Evolutionary conservation across 37 sponge, comb jelly and placozoan species (phyloP).

Genomic region (Aphrocallistes beatrix): DNA sequence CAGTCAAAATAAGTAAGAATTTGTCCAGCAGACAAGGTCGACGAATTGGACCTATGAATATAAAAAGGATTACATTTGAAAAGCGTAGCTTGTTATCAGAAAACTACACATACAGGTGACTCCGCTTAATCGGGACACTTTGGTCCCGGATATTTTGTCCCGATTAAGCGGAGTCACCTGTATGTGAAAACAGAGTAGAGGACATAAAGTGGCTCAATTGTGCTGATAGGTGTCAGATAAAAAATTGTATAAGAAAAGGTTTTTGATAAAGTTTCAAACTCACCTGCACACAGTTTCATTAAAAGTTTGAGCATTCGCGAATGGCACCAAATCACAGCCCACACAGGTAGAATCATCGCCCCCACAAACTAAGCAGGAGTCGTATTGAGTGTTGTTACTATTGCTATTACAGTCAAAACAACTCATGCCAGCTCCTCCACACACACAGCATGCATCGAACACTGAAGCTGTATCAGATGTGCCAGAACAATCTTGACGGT

Average conservation of each 20-base stretch:
- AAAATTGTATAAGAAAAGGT: neutral
- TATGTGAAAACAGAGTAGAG: no score
- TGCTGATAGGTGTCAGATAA: neutral
- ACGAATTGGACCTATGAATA: neutral
- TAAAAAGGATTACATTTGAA: no score
- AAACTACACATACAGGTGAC: no score
- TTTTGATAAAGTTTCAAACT: neutral
- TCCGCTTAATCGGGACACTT: no score
- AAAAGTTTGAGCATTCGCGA: conserved; percentile 24
- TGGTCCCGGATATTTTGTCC: no score
- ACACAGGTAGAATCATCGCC: conserved; percentile 37
- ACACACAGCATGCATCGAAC: conserved; percentile 63
- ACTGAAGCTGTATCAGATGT: conserved; percentile 32
- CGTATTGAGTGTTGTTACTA: conserved; percentile 19
- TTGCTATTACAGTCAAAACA: conserved; percentile 45
- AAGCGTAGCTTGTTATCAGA: no score
- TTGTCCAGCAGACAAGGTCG: neutral
- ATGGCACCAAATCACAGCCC: conserved; percentile 72
- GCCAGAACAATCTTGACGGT: conserved; percentile 58
- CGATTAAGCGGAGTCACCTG: no score
- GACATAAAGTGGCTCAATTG: no score
- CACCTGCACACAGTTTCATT: conserved; percentile 28
- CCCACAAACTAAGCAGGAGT: conserved; percentile 59
- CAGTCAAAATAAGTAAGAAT: conserved; percentile 41
- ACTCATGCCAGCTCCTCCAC: conserved; percentile 24